Conservation (phyloP, 2,888 invertebrate species). For the Cantharis rufa region DNA sequence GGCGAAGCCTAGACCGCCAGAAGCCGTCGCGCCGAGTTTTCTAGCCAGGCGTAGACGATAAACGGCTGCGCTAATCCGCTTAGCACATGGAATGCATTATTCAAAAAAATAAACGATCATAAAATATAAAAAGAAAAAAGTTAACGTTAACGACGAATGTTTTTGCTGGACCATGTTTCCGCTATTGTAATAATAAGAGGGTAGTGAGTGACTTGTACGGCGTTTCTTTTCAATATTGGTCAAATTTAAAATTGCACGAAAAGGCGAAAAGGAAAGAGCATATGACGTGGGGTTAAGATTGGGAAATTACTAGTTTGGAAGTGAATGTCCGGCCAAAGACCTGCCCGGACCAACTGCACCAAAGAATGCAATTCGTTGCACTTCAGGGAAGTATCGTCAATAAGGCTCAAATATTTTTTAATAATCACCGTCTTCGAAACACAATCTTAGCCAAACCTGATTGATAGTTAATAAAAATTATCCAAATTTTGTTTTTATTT, state of each 20-base stretch:
- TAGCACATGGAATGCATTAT: background rate
- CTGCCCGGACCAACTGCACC: constrained; percentile 42
- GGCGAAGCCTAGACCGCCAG: background rate
- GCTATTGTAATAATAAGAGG: constrained; percentile 24
- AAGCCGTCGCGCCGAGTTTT: background rate
- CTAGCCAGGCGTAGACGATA: background rate
- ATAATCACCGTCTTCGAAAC: background rate
- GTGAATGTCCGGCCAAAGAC: constrained; percentile 56
- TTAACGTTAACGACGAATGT: constrained; percentile 17
- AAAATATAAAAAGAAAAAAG: constrained; percentile 2
- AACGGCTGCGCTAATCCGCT: background rate
- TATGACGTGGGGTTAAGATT: constrained; percentile 31
- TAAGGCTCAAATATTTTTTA: constrained; percentile 12
- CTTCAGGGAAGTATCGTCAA: constrained; percentile 45
- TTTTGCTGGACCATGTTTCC: constrained; percentile 28
- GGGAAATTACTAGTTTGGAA: constrained; percentile 42
- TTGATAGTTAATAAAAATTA: background rate
- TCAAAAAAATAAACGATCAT: background rate
- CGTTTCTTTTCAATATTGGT: constrained; percentile 4
- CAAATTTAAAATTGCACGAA: background rate
- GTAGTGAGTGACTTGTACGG: constrained; percentile 5
- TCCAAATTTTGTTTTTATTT: background rate
- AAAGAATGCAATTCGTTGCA: constrained; percentile 38
- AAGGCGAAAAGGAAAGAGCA: constrained; percentile 21
- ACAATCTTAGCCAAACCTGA: background rate